Base-by-base conservation (phyloP, 2,113 vertebrate genomes). In the Gallinago jamesoni region DNA sequence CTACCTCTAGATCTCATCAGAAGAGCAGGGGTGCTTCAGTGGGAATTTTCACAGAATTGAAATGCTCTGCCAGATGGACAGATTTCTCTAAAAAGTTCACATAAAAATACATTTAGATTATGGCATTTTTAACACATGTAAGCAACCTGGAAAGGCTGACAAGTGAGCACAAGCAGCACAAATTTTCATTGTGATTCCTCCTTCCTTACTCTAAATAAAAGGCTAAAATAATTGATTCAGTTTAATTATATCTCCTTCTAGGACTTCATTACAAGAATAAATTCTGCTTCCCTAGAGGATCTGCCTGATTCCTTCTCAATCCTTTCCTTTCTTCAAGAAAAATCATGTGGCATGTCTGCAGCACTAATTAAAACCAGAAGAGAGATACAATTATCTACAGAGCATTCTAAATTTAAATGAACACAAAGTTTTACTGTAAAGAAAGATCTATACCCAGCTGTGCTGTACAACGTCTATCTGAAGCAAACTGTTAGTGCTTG, bases 171-270 rank as follows among this genome's bases (percentile, higher is more conserved):
- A 69, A 66, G 41, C 64, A 84, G 69, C 56, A 75, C 31, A 72
- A 68, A 84, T 82, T 68, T 57, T 82, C 66, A 39, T 39, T 86
- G 48, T 23, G 13, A 50, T 82, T n/a, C 10, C 10, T 48, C 18
- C 20, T 16, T 6, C 4, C 2, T 68, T 72, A 30, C 50, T 92
- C 64, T 75, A 85, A 90, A 82, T 27, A 64, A 85, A 83, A 41
- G 23, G 11, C 76, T 75, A 56, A 85, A 94, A 90, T 64, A 59
- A 85, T 63, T 53, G 21, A 41, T 79, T 93, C 17, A 47, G 57
- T 72, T 83, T 79, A 92, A 90, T 92, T 95, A 85, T 82, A 68
- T 68, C 41, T 89, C 59, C 39, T 77, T 85, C 47, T 33, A 88
- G 53, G 43, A 59, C 33, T 82, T 85, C 53, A 72, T 68, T 83